Evolutionary conservation across 2,797 vertebrate species (phyloP).

Genomic region (Pseudomugil tenellus): DNA sequence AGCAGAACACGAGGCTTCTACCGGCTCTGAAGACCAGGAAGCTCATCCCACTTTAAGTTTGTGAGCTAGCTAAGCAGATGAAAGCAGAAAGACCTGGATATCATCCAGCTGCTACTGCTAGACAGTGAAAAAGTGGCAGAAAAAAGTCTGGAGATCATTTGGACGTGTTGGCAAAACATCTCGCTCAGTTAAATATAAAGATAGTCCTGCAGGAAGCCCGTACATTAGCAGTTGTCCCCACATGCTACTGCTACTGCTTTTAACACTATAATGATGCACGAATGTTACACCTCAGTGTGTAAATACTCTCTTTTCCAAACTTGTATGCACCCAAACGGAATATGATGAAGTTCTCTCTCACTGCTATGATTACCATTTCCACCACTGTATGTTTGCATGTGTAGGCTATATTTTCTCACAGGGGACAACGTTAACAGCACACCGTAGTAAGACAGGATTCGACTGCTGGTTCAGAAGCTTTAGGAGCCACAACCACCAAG

Average conservation of each 20-base stretch:
- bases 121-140: conserved; percentile 16
- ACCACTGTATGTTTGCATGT: too few relatives aligned
- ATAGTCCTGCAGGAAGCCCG: not conserved
- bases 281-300: too few relatives aligned
- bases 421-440: too few relatives aligned
- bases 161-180: not conserved
- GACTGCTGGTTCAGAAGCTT: not conserved
- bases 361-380: too few relatives aligned
- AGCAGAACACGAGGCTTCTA: conserved; percentile 27
- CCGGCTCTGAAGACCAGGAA: conserved; percentile 34
- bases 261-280: too few relatives aligned
- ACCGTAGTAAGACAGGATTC: not conserved
- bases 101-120: conserved; percentile 29
- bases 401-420: too few relatives aligned
- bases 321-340: too few relatives aligned
- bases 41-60: conserved; percentile 24
- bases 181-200: not conserved
- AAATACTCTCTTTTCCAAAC: too few relatives aligned
- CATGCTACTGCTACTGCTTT: too few relatives aligned
- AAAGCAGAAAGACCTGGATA: conserved; percentile 27
- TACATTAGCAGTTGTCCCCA: not conserved
- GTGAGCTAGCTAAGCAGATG: conserved; percentile 62
- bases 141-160: not conserved
- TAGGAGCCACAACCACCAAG: too few relatives aligned
- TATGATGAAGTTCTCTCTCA: too few relatives aligned